Conservation (phyloP, 2,888 invertebrate species). For the Cantharis lateralis region DNA sequence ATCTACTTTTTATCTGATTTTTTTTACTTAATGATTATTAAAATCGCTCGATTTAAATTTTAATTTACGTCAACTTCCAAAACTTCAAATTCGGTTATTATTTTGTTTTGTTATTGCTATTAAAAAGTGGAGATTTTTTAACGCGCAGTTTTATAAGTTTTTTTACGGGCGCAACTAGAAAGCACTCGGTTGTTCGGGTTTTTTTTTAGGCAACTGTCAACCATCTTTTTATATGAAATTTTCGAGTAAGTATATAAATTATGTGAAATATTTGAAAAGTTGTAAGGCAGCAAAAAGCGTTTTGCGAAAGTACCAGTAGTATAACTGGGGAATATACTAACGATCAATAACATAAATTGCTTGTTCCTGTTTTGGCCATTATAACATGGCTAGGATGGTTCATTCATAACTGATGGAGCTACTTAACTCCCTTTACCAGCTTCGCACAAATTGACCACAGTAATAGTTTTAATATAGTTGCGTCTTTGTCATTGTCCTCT, state of each 20-base stretch:
- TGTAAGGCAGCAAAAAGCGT: conserved; percentile 1
- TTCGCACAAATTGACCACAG: conserved; percentile 24
- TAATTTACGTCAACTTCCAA: not conserved
- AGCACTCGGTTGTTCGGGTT: not conserved
- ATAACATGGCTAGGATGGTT: conserved; percentile 27
- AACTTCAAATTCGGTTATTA: not conserved
- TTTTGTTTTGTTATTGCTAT: not conserved
- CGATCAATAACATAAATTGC: conserved; percentile 26
- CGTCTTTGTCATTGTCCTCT: conserved; percentile 15
- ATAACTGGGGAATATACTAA: conserved; percentile 2
- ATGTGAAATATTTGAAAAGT: conserved; percentile 11
- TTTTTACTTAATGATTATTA: conserved; percentile 24
- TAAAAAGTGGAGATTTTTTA: not conserved
- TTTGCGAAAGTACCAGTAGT: conserved; percentile 6
- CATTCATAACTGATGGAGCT: conserved; percentile 32
- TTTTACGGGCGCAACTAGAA: not conserved
- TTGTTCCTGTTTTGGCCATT: conserved; percentile 25
- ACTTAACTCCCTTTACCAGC: conserved; percentile 23
- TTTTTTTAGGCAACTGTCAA: not conserved
- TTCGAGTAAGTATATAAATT: conserved; percentile 10
- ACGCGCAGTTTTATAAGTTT: not conserved
- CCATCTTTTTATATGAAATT: conserved; percentile 1
- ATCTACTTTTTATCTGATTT: conserved; percentile 19
- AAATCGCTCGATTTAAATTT: conserved; percentile 22
- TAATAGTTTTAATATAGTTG: conserved; percentile 23